Conservation (phyloP, 1,140 invertebrate species). For the Formica selysi region DNA sequence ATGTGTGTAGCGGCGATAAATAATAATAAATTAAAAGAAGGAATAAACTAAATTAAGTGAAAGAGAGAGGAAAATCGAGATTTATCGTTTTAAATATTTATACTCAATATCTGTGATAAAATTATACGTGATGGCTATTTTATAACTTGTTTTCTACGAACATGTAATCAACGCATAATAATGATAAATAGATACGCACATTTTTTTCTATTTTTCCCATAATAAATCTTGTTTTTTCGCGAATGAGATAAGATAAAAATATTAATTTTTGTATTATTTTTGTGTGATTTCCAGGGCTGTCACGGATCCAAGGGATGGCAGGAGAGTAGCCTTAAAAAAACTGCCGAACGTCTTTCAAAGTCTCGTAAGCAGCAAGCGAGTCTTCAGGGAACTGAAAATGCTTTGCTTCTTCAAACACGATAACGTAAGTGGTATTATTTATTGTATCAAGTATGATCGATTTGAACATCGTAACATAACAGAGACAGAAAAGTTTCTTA, state of each 20-base stretch:
- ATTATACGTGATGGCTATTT: not conserved
- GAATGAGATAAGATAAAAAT: not conserved
- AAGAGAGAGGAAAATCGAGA: not conserved
- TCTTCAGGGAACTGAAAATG: conserved; percentile 99
- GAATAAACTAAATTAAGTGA: not conserved
- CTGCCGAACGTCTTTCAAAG: conserved; percentile 99
- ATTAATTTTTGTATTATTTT: conserved; percentile 27
- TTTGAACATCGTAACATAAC: not conserved
- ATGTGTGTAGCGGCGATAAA: not conserved
- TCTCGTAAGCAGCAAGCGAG: conserved; percentile 97
- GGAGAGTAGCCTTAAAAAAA: conserved; percentile 99
- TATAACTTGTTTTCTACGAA: not conserved
- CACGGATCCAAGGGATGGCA: conserved; percentile 99
- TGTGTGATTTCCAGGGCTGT: conserved; percentile 92
- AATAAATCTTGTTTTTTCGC: conserved; percentile 3
- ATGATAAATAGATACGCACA: not conserved
- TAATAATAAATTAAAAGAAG: not conserved
- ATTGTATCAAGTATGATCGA: conserved; percentile 12
- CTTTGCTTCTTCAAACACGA: conserved; percentile 99
- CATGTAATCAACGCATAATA: not conserved
- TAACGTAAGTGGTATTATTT: conserved; percentile 93
- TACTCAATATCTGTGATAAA: not conserved
- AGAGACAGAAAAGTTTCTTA: not conserved
- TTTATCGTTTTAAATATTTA: not conserved
- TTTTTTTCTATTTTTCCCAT: not conserved